These are phyloP conservation scores for Drosophila biarmipes DNA, from an alignment of 1,140 invertebrate species.

Conservation along the genomic window DNA sequence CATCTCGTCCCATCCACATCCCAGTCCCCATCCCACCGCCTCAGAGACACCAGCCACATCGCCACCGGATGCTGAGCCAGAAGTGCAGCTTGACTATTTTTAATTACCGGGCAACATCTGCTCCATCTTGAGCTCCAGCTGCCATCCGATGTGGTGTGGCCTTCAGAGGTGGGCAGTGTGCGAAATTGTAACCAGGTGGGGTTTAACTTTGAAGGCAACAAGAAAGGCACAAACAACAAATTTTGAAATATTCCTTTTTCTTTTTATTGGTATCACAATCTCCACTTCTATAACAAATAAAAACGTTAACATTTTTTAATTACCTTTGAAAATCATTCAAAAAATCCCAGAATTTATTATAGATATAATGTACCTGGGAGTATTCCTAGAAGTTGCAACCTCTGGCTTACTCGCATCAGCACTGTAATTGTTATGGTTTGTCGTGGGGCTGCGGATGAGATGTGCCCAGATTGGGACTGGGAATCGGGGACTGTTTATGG, in stretches of 20 bases:
- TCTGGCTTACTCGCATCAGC: conserved; percentile 42
- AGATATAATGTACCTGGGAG: neutral
- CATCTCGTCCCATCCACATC: neutral
- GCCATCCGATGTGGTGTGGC: conserved; percentile 29
- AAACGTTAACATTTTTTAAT: too few species aligned
- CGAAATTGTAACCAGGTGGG: neutral
- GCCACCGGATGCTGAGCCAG: conserved; percentile 71
- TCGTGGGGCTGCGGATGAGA: conserved; percentile 42
- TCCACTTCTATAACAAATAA: too few species aligned
- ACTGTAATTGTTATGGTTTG: conserved; percentile 77
- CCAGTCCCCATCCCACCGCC: conserved; percentile 38
- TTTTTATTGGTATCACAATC: too few species aligned
- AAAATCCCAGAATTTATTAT: too few species aligned
- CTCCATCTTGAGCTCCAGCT: conserved; percentile 45
- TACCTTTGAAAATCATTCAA: too few species aligned
- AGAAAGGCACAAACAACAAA: too few species aligned
- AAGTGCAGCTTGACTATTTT: conserved; percentile 82
- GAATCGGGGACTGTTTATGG: neutral
- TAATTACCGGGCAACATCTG: conserved; percentile 71
- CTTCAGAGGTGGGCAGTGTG: conserved; percentile 21
- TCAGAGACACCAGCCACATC: conserved; percentile 39
- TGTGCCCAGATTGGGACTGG: neutral
- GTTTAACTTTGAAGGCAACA: too few species aligned
- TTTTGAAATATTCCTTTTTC: too few species aligned
- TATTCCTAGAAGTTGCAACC: conserved; percentile 2